Evolutionary conservation across 2,888 invertebrate species (phyloP).

Genomic region (Erebia epiphron): DNA sequence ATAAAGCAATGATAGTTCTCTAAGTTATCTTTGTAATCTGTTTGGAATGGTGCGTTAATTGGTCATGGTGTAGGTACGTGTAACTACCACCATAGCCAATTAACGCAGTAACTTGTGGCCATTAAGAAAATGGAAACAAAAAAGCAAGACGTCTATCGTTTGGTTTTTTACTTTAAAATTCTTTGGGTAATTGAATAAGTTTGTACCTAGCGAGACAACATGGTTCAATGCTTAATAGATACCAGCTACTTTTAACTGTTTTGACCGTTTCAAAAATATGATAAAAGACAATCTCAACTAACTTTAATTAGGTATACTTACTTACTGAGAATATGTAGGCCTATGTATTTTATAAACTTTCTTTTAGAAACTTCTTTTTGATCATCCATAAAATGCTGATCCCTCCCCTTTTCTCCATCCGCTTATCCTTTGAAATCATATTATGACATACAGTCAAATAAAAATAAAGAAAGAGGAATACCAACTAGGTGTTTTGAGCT

Average conservation of each 20-base stretch:
- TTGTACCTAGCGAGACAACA: not conserved
- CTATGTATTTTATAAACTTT: too few species aligned
- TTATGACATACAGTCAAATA: too few species aligned
- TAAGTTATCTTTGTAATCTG: conserved; percentile 13
- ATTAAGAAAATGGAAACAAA: conserved; percentile 12
- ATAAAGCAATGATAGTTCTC: conserved; percentile 25
- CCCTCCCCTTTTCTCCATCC: too few species aligned
- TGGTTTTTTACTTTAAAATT: conserved; percentile 1
- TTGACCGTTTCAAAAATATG: not conserved
- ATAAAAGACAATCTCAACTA: too few species aligned
- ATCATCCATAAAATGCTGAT: too few species aligned
- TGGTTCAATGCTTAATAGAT: not conserved
- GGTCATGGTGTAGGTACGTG: not conserved
- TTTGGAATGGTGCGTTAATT: conserved; percentile 7
- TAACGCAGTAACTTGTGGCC: conserved; percentile 8
- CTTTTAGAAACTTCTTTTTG: not conserved
- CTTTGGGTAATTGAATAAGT: conserved; percentile 15
- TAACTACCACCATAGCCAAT: not conserved
- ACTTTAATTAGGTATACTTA: not conserved
- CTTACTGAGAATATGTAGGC: not conserved
- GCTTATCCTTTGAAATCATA: too few species aligned
- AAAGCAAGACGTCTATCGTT: not conserved
- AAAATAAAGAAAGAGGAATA: too few species aligned
- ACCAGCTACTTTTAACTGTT: not conserved
- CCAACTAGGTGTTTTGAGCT: too few species aligned